Base-by-base conservation (phyloP, 2,888 invertebrate genomes). In the Agrenia bidenticulata region DNA sequence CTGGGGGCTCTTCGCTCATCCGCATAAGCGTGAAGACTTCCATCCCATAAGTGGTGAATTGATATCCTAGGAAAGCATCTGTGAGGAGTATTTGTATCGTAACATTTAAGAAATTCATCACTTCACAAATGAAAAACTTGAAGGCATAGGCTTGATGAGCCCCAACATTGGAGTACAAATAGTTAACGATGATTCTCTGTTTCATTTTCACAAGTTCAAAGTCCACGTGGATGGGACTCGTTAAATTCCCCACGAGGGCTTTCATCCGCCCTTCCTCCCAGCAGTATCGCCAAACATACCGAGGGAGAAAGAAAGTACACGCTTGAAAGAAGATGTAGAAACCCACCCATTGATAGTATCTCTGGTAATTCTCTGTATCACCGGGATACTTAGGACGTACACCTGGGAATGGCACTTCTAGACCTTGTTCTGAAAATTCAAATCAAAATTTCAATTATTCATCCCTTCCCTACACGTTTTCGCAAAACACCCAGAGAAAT, bases 281-380 rank as follows among this genome's bases (percentile, higher is more conserved):
- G 32, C 69, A 67, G 54, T 72, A 72, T 5, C 69, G 49, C 71
- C 71, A 72, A 9, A 63, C 49, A 26, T 69, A 72, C 21, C 72
- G 64, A 4, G 72, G 72, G 23, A 72, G 53, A 50, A 69, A 72
- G 63, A 72, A 72, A 11, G 67, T 63, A 58, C 64, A 64, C 11
- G 72, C 69, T 45, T 73, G 73, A 49, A 73, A 64, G 50, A 71
- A 67, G n/a, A 73, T 68, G 57, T 68, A 63, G 56, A 73, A 67
- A 15, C 69, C 69, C 15, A 49, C 66, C 70, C 70, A 73, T 61
- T 73, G 73, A 37, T 73, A 73, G 61, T 73, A 71, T 13, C 69
- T 49, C 51, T 73, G 70, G 21, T 71, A 70, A 54, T 70, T 69
- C 37, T 70, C 65, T 41, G 59, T 64, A 39, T 70, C 69, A n/a